A percentile compares a stretch with the other conserved stretches of the same genome.
Conservation (phyloP, 2,113 vertebrate genomes). For the Elgaria multicarinata region DNA sequence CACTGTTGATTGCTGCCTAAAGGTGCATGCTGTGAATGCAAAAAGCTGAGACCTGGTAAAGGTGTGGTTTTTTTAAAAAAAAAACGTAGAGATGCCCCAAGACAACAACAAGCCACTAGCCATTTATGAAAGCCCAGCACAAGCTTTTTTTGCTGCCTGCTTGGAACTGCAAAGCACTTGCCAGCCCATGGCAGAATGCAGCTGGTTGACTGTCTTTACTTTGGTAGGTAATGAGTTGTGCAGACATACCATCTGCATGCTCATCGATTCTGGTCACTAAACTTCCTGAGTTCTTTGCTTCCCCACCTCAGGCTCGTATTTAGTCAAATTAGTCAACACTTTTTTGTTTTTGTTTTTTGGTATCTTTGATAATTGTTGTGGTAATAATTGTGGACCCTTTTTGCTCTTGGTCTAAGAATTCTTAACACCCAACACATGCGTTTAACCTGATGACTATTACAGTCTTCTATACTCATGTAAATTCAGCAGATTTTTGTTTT, state of each 20-base stretch:
- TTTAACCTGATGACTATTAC: background rate
- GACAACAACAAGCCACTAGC: background rate
- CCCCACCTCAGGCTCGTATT: background rate
- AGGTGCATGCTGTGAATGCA: too few species aligned
- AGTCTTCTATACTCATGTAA: conserved; percentile 17
- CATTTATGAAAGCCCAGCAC: background rate
- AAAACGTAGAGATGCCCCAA: too few species aligned
- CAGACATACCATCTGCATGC: background rate
- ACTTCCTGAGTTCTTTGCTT: background rate
- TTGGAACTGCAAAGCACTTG: background rate
- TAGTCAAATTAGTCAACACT: background rate
- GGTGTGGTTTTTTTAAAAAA: too few species aligned
- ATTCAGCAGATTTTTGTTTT: fast-evolving
- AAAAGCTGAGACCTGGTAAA: too few species aligned
- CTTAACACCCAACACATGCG: background rate
- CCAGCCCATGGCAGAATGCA: background rate
- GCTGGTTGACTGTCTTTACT: background rate
- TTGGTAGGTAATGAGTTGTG: background rate
- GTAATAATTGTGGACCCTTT: background rate
- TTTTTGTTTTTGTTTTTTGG: too few species aligned
- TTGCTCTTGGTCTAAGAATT: background rate
- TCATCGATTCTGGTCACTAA: background rate
- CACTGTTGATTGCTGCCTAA: too few species aligned
- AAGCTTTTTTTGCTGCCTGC: background rate
- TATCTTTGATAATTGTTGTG: background rate